Evolutionary conservation across 2,113 vertebrate genomes (phyloP), one percentile per base, ranked within the genome.

Genomic region (Dinomys branickii): DNA sequence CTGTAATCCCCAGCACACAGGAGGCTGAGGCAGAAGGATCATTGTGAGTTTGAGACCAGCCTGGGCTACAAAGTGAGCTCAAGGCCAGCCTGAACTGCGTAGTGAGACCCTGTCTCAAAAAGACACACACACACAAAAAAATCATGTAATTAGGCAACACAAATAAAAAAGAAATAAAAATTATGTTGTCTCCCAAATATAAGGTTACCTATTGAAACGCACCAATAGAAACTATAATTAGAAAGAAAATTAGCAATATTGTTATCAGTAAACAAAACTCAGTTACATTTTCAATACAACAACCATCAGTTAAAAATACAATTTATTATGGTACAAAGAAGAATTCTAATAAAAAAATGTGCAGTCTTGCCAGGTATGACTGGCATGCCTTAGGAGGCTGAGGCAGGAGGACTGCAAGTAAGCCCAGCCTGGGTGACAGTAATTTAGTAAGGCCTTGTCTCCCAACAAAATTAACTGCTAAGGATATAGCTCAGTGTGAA

Each of bases 211-310:
- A 67, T 13, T 73, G 19, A 78, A 88, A 95, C 80, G 65, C 13
- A 50, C 13, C 44, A 91, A 80, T 35, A 82, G 35, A 78, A 91
- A 82, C 71, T 88, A 78, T 33, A 71, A 80, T 86, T 81, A 82
- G 78, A 30, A 87, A 87, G 71, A 86, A 94, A 87, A 56, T 65
- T 56, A 88, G 33, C 69, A 92, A 92, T 61, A 90, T 90, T 54
- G 3, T 6, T 82, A 84, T 80, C 35, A 94, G 28, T 65, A 26
- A 90, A 77, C 1, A 84, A 89, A 97, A 86, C 54, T 87, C 35
- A 58, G 44, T 61, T 90, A 28, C 33, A n/a, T 92, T 95, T 77
- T 69, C 50, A 91, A 81, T 26, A 52, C 13, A 86, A 30, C 22
- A 67, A 26, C 28, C 5, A 24, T 52, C 14, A 75, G 24, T 88